Base-by-base conservation (phyloP, 2,797 vertebrate species). In the Myoxocephalus aenaeus region DNA sequence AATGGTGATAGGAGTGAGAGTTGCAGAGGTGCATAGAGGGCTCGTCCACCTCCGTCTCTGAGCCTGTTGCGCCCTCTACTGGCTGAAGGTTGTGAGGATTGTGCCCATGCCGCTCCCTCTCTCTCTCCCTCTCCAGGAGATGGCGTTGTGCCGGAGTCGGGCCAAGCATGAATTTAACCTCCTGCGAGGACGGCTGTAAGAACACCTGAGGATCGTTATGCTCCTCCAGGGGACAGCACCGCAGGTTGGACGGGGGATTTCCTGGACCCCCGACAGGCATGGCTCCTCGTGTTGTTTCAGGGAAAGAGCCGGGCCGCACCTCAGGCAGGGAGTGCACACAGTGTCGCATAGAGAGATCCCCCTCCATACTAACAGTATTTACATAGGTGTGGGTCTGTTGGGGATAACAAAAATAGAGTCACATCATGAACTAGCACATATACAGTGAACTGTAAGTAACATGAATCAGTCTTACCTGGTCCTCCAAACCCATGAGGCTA, bases 311-410 rank as follows among this genome's bases (percentile, higher is more conserved):
- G 50, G 95, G 95, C 78, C 95, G 95, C 72, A 95, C 96, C 93
- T 98, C 97, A 1, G 98, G 96, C 85, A 99, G 89, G 63, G 97
- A 95, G 94, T 98, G 98, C 81, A 97, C 94, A 91, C 97, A 97
- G 85, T 97, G 97, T 58, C 95, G 96, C 90, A 96, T 96, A 66
- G 96, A 94, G 91, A 93, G 94, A 78, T 98, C 97, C 66, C 96
- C 97, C 75, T 99, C 97, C 61, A 96, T 95, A 48, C 92, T 96
- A 57, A 97, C 96, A 34, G 97, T 98, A 92, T 99, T 99, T 82
- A 99, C 97, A 65, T 99, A 99, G 57, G 98, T 99, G 93, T 99
- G 98, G 79, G 97, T 97, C 98, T 99, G 93, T 48, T 5, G 18
- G 57, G 36, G 50, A 25, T 68, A 72, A 70, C 18, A 68, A 7